Evolutionary conservation across 2,888 invertebrate species (phyloP).

Genomic region (Drosophila flavopinicola): DNA sequence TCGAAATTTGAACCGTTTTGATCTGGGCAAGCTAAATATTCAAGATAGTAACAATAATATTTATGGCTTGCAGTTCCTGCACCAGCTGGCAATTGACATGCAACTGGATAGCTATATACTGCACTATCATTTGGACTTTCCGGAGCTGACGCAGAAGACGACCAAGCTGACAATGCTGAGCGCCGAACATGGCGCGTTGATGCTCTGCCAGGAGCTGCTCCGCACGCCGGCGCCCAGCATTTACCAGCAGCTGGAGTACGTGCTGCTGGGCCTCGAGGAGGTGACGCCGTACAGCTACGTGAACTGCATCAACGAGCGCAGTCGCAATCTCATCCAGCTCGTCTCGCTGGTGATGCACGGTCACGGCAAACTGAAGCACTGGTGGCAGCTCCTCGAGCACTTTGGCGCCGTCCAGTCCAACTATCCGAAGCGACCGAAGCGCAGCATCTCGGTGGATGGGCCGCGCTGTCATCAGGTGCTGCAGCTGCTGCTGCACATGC

Average conservation of each 20-base stretch:
- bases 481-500: conserved; percentile 82
- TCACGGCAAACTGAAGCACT: conserved; percentile 77
- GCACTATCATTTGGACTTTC: conserved; percentile 95
- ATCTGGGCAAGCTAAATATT: too few species aligned
- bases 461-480: conserved; percentile 81
- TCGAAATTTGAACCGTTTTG: too few species aligned
- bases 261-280: conserved; percentile 86
- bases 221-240: conserved; percentile 86
- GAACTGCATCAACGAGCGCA: conserved; percentile 89
- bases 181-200: conserved; percentile 86
- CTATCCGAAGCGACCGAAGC: conserved; percentile 70
- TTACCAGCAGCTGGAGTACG: conserved; percentile 88
- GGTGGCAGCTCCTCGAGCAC: conserved; percentile 82
- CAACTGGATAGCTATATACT: conserved; percentile 89
- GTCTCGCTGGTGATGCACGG: conserved; percentile 81
- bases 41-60: background rate
- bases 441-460: conserved; percentile 75
- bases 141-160: conserved; percentile 86
- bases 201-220: conserved; percentile 86
- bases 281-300: conserved; percentile 89
- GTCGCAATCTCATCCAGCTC: conserved; percentile 88
- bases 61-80: conserved; percentile 86
- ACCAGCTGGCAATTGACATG: conserved; percentile 91
- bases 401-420: conserved; percentile 72
- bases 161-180: conserved; percentile 77